Evolutionary conservation across 2,113 vertebrate species (phyloP).

Genomic region (Periophthalmodon schlosseri): DNA sequence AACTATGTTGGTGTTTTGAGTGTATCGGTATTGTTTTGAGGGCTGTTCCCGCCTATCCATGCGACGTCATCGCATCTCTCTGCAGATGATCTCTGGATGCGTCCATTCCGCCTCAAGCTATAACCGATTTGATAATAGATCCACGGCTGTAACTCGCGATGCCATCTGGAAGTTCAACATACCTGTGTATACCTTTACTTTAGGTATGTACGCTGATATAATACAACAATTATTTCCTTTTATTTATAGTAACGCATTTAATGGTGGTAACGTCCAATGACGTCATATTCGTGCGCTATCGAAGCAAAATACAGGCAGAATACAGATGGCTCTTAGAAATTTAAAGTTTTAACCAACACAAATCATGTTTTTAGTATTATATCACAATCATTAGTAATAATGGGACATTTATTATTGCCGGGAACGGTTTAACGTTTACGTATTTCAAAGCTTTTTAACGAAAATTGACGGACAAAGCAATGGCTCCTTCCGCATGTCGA

Average conservation of each 20-base stretch:
- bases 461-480: conserved; percentile 33
- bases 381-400: background rate
- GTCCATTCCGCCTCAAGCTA: background rate
- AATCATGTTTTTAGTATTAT: too few relatives aligned
- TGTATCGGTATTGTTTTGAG: background rate
- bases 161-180: background rate
- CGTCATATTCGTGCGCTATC: conserved; percentile 31
- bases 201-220: background rate
- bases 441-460: background rate
- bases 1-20: too few relatives aligned
- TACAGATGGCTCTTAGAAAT: background rate
- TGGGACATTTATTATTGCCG: background rate
- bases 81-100: background rate
- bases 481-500: conserved; percentile 86
- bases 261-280: background rate
- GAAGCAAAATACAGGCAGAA: conserved; percentile 38
- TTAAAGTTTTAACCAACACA: background rate
- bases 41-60: background rate
- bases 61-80: background rate
- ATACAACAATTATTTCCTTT: too few relatives aligned
- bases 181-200: background rate
- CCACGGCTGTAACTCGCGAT: background rate
- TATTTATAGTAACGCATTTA: background rate
- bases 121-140: background rate
- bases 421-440: background rate